These are phyloP conservation scores for Panthera tigris DNA, from an alignment of 2,113 vertebrate species.

Conservation along the genomic window DNA sequence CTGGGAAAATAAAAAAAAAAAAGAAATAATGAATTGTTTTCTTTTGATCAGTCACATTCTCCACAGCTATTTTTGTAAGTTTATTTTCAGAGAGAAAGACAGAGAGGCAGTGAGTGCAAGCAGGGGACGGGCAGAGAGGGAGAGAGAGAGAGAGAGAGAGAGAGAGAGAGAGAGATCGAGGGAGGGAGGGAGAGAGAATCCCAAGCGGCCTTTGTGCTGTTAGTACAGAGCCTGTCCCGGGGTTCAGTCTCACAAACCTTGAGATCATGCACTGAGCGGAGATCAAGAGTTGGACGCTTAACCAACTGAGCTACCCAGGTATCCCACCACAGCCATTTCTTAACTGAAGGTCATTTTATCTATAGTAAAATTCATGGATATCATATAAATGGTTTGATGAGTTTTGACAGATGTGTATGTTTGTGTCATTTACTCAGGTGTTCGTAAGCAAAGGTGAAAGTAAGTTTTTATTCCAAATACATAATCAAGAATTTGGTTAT, in stretches of 20 bases:
- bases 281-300: no score
- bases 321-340: neutral
- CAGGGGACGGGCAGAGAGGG: no score
- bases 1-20: neutral
- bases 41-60: neutral
- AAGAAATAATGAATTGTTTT: neutral
- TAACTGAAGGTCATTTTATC: neutral
- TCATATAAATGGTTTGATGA: neutral
- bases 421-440: neutral
- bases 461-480: neutral
- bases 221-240: no score
- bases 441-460: neutral
- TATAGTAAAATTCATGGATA: neutral
- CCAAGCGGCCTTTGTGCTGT: no score
- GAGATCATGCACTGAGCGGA: no score
- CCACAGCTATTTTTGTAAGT: neutral
- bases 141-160: no score
- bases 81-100: no score
- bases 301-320: no score
- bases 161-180: no score
- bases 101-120: no score
- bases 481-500: neutral
- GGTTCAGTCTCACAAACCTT: no score
- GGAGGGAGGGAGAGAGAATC: no score
- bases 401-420: neutral